Percentiles rank a stretch among this genome's conserved stretches.
Conservation (phyloP, 2,888 invertebrate genomes). For the Brenthis daphne region DNA sequence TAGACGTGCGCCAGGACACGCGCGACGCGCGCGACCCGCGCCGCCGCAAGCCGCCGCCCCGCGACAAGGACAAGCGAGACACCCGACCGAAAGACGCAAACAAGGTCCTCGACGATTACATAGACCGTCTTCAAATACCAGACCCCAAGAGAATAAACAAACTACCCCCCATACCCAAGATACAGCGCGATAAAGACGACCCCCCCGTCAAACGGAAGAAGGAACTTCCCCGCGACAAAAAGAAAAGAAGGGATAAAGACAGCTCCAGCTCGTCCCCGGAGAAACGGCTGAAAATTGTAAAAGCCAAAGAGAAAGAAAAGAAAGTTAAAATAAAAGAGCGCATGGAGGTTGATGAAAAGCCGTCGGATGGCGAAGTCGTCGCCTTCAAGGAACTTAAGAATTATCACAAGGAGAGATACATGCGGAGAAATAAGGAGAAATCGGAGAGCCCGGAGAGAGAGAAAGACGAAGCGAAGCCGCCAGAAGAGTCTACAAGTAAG, state of each 20-base stretch:
- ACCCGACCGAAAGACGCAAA: conserved; percentile 31
- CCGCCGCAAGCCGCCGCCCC: conserved; percentile 35
- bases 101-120: conserved; percentile 46
- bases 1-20: conserved; percentile 57
- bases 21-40: conserved; percentile 48
- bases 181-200: conserved; percentile 50
- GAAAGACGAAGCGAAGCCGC: conserved; percentile 36
- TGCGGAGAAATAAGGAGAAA: conserved; percentile 84
- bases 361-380: conserved; percentile 52
- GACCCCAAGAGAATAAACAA: conserved; percentile 64
- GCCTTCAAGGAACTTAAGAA: conserved; percentile 82
- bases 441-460: conserved; percentile 81
- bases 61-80: conserved; percentile 30
- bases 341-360: conserved; percentile 43
- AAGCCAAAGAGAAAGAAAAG: conserved; percentile 44
- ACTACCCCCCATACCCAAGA: conserved; percentile 73
- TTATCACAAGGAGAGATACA: conserved; percentile 84
- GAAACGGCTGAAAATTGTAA: conserved; percentile 44
- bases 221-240: conserved; percentile 46
- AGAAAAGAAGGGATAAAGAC: conserved; percentile 45
- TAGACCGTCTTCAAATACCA: conserved; percentile 51
- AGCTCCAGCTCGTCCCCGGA: conserved; percentile 42
- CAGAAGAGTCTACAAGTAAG: conserved; percentile 75
- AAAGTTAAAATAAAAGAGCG: conserved; percentile 42
- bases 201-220: conserved; percentile 34